Base-by-base conservation (phyloP, 2,888 invertebrate genomes). In the Amiota mariae region DNA sequence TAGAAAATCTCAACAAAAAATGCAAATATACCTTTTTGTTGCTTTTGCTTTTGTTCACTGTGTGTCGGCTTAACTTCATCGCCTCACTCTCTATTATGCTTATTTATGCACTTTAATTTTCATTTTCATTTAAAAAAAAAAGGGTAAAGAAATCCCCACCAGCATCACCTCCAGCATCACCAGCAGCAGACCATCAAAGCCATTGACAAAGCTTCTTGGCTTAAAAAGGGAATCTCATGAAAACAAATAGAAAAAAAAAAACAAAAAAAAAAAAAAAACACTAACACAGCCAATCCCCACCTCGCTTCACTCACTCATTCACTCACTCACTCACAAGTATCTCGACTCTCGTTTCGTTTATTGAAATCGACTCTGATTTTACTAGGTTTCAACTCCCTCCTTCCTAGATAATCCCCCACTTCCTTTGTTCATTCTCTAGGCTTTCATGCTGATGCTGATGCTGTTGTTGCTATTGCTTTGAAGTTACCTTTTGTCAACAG, bases 241-340 rank as follows among this genome's bases (percentile, higher is more conserved):
- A 36, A 36, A 36, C 36, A 36, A 36, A 36, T 6, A 36, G 36
- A 72, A 76, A 68, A 75, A 56, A 11, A 56, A 68, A 73, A 78
- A 67, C 71, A 70, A 47, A n/a, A n/a, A 76, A 68, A 75, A 56
- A 11, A 56, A 68, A 73, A 78, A 67, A 71, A 70, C 15, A 15
- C 13, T 49, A 72, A 24, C 49, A 8, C 64, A 36, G 6, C 4
- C 1, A 36, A 36, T 36, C 0, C 36, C 36, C 36, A 36, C 36
- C 36, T 36, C 24, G 24, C 36, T 6, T 24, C 24, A 24, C 24
- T 24, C 24, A 24, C 3, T 24, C 24, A 36, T 6, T 36, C 36
- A 36, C 36, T 36, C 6, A 36, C 36, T 6, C 3, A 36, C 4
- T 36, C 36, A 36, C 36, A 36, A 36, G 36, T 6, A 36, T 36